Conservation (phyloP, 1,140 invertebrate genomes). For the Myzus persicae region DNA sequence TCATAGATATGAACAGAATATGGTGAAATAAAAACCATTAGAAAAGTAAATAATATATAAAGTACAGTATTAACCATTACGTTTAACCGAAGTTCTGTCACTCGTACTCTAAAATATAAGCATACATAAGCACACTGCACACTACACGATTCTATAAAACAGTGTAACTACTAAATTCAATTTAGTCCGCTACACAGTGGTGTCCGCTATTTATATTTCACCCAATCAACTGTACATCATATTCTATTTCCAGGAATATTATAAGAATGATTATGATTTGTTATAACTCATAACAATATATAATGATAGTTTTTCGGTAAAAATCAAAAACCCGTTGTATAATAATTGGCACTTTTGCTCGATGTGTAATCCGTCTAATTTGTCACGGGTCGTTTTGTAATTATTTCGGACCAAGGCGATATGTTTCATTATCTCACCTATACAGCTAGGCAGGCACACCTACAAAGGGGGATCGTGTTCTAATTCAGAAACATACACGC, state of each 20-base stretch:
- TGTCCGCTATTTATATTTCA: not conserved
- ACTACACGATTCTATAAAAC: not conserved
- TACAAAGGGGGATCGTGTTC: not conserved
- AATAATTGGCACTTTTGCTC: slow-evolving; percentile 14
- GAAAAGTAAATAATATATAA: not conserved
- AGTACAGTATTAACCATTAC: not conserved
- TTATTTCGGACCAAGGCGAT: not conserved
- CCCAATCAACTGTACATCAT: not conserved
- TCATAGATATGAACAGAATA: too few relatives aligned
- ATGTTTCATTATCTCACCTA: slow-evolving; percentile 10
- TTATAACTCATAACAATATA: slow-evolving; percentile 2
- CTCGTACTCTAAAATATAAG: not conserved
- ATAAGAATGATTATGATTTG: not conserved
- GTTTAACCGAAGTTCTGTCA: not conserved
- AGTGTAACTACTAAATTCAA: not conserved
- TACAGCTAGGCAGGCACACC: not conserved
- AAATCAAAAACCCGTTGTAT: not conserved
- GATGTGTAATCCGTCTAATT: slow-evolving; percentile 19
- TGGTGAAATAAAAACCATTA: not conserved
- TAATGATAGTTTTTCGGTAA: not conserved
- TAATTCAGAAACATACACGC: not conserved
- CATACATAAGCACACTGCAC: not conserved
- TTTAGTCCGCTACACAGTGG: not conserved
- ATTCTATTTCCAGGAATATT: not conserved
- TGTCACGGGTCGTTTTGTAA: slow-evolving; percentile 22